Evolutionary conservation across 1,140 invertebrate genomes (phyloP).

Genomic region (Dolichoris vasculosae): DNA sequence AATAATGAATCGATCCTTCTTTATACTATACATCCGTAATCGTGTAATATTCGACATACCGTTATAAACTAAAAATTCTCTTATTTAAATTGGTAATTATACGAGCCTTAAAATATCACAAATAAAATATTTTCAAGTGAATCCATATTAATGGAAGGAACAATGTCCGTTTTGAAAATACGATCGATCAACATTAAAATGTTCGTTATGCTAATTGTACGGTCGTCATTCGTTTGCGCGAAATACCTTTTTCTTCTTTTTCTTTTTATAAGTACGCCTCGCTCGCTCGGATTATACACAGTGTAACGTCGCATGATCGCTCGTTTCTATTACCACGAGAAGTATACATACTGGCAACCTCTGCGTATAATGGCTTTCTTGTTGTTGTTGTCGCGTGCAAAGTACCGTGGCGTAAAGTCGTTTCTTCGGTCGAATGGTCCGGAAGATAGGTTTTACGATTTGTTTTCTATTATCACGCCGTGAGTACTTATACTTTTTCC

Average conservation of each 20-base stretch:
- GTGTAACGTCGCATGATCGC: conserved; percentile 16
- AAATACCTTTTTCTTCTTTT: neutral
- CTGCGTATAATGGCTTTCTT: neutral
- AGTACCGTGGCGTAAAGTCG: conserved; percentile 11
- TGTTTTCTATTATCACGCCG: conserved; percentile 15
- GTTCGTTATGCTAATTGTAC: conserved; percentile 18
- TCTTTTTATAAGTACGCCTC: neutral
- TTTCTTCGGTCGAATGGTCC: conserved; percentile 4
- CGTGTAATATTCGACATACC: too few relatives aligned
- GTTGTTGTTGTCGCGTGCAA: conserved; percentile 28
- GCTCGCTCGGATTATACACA: neutral
- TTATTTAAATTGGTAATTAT: too few relatives aligned
- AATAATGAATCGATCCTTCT: too few relatives aligned
- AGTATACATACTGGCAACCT: neutral
- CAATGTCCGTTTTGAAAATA: neutral
- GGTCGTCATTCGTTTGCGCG: neutral
- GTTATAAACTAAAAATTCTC: too few relatives aligned
- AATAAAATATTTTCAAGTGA: too few relatives aligned
- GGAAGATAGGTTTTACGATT: conserved; percentile 38
- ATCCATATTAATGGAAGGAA: too few relatives aligned
- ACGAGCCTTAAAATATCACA: too few relatives aligned
- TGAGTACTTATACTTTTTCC: neutral
- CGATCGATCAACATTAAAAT: neutral
- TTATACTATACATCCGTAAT: too few relatives aligned
- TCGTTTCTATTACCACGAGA: neutral